phyloP scores from a whole-genome alignment of 2,113 vertebrate species.

The Pan troglodytes region DNA sequence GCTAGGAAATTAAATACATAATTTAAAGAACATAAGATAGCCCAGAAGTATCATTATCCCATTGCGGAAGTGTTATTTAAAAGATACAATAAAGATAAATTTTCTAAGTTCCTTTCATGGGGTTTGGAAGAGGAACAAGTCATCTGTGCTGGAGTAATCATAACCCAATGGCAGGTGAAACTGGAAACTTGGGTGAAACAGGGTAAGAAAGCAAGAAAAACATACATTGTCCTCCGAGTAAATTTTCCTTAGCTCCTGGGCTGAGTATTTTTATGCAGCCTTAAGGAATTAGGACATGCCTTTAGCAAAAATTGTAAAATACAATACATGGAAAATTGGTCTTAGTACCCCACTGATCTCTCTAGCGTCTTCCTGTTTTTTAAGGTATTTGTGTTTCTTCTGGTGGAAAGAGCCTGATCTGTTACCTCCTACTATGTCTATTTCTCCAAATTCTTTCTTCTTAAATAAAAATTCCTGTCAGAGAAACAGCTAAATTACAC shows the following conservation, averaged over 20 bases:
- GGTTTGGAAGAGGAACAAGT: not conserved
- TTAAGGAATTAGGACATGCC: not conserved
- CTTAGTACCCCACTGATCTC: not conserved
- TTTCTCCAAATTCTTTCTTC: not conserved
- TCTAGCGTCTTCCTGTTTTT: not conserved
- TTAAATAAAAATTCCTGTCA: not conserved
- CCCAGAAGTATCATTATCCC: not conserved
- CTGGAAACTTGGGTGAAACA: not conserved
- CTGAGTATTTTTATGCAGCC: not conserved
- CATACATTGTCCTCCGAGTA: not conserved
- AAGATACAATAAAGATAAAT: conserved; percentile 30
- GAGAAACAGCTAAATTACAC: not conserved
- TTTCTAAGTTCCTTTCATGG: not conserved
- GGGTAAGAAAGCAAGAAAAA: not conserved
- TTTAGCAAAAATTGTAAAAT: not conserved
- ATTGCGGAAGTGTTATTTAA: not conserved
- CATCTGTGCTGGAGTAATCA: not conserved
- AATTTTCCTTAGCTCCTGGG: not conserved
- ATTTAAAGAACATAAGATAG: not conserved
- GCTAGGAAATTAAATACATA: not conserved
- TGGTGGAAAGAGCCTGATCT: not conserved
- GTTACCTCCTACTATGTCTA: not conserved
- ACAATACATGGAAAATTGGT: not conserved
- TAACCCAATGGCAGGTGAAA: not conserved
- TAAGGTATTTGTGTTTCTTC: not conserved